Base-by-base conservation (phyloP, 2,113 vertebrate species). In the Nymphicus hollandicus region DNA sequence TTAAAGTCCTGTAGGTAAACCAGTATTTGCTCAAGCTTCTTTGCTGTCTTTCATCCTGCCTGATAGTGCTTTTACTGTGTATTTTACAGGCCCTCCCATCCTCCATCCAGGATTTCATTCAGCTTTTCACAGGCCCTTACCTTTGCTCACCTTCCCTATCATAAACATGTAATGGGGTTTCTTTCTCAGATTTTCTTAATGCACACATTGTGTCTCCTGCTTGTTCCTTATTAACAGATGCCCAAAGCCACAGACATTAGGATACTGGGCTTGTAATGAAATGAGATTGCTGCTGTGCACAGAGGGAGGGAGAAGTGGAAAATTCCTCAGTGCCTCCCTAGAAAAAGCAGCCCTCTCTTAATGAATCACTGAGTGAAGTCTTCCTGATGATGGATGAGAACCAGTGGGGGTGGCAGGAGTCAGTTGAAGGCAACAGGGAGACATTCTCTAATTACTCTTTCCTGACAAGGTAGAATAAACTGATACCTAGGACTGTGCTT, bases 391-490 rank as follows among this genome's bases (percentile, higher is more conserved):
- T 81, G 50, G 74, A 89, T 86, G 47, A 20, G 15, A 64, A 88
- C 20, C 49, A 41, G 73, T 47, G 43, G 43, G 72, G 77, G 22
- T 78, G 63, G 39, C 70, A 76, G 28, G 66, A 90, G 56, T 71
- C 39, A 78, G 28, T 1, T 74, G 71, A 91, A 88, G 73, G 58
- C 88, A 87, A 60, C 39, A 64, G 66, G 31, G 88, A 94, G 29
- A 85, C 93, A 73, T 10, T 86, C n/a, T 72, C 43, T 84, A 91
- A 94, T 95, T 70, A 27, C 25, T 82, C 33, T 81, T 93, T 74
- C 39, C 65, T 78, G 52, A 19, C 39, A 37, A 89, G 35, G 50
- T 31, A 35, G 53, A 82, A 17, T 91, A 80, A 86, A 85, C 63
- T 84, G 87, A 35, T n/a, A 73, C 1, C 0, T 25, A 47, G 53